Base-by-base conservation (phyloP, 2,113 vertebrate genomes). In the Montifringilla adamsi region DNA sequence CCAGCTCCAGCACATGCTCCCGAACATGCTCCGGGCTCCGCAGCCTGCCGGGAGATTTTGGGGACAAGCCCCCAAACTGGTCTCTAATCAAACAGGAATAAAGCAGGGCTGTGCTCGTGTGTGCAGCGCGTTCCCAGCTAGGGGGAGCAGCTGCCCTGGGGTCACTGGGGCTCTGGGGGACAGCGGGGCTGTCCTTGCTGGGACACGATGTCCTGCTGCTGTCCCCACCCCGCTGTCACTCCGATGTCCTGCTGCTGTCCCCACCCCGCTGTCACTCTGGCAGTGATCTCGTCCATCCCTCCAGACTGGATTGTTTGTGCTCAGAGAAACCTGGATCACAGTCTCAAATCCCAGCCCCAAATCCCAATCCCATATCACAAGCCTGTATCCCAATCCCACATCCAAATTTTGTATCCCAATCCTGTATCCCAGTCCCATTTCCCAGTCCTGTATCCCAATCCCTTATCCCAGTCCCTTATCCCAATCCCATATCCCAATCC, bases 131-230 rank as follows among this genome's bases (percentile, higher is more conserved):
- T 13, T n/a, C 31, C 7, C n/a, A 3, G 47, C 2, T 20, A 30
- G 26, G 33, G 31, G 5, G 49, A 50, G 33, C 13, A 1, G 1
- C 0, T 0, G 62, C 37, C 24, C n/a, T 0, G 58, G 24, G 84
- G 56, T 31, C 33, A 5, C 20, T 0, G 4, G 18, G 2, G 26
- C 41, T 37, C 50, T 3, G 55, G 66, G 50, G 24, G 15, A 26
- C 37, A 13, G 24, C 1, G 3, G 76, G 76, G 72, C 23, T 69
- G 74, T 52, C 82, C 77, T 60, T 2, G 6, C 43, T 24, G 66
- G 90, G 81, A 64, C 46, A 22, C 0, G 0, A 2, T 46, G 77
- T 85, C 70, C 59, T 0, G 2, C 82, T 58, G 86, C 28, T 2
- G 73, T 75, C 69, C 58, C 62, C 70, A 59, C 12, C 30, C 28